Percentiles rank a stretch among this genome's conserved stretches.
These are phyloP conservation scores for Sternotherus odoratus DNA, from an alignment of 2,797 vertebrate genomes.

Conservation along the genomic window DNA sequence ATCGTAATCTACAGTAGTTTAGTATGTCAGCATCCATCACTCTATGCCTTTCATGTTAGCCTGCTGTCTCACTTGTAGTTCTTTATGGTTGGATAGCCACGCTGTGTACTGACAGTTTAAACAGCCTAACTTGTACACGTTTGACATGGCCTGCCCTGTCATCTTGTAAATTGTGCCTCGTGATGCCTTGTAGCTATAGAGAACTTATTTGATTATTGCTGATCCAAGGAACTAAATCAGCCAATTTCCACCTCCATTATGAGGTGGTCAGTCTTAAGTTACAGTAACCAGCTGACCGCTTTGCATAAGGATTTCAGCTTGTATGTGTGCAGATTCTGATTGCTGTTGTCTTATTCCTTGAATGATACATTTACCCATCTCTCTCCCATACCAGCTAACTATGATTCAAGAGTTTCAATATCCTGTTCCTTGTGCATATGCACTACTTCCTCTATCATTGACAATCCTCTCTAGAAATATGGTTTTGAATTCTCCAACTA, in stretches of 20 bases:
- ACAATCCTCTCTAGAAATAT: background rate
- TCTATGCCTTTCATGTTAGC: background rate
- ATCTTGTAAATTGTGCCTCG: background rate
- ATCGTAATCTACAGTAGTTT: background rate
- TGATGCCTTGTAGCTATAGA: background rate
- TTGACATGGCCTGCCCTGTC: background rate
- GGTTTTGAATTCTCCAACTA: fast-evolving
- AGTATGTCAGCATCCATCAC: background rate
- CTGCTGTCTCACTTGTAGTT: background rate
- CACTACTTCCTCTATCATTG: background rate
- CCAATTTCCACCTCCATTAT: background rate
- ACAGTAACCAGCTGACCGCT: background rate
- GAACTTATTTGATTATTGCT: background rate
- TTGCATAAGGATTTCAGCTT: background rate
- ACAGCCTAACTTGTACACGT: background rate
- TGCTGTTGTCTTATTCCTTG: fast-evolving
- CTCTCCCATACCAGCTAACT: background rate
- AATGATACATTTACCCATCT: background rate
- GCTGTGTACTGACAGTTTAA: background rate
- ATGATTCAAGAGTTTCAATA: background rate
- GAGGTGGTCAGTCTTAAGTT: background rate
- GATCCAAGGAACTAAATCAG: background rate
- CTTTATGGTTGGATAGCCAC: background rate
- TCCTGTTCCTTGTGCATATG: background rate
- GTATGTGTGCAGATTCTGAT: background rate